A percentile compares a stretch with the other conserved stretches of the same genome.
These are phyloP conservation scores for Actinemys pallida DNA, from an alignment of 2,113 vertebrate genomes.

Conservation along the genomic window DNA sequence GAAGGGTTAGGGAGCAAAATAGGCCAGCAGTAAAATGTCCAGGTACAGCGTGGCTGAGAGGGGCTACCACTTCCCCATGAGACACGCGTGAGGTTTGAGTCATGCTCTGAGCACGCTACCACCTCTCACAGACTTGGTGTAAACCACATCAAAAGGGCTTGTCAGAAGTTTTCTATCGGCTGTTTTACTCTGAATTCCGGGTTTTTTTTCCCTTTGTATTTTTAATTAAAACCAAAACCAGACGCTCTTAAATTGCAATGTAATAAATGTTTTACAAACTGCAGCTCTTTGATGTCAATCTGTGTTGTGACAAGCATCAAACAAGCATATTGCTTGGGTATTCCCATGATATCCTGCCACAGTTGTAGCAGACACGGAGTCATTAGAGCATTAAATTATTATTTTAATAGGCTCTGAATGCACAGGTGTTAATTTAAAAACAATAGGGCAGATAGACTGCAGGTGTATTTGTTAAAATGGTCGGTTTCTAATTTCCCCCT, in stretches of 20 bases:
- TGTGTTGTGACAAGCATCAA: slow-evolving; percentile 17
- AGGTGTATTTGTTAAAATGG: slow-evolving; percentile 35
- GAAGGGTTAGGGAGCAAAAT: fast-evolving
- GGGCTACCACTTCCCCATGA: background rate
- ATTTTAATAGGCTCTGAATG: slow-evolving; percentile 70
- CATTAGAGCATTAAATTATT: slow-evolving; percentile 67
- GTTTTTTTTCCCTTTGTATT: slow-evolving; percentile 2
- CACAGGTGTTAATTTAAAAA: slow-evolving; percentile 67
- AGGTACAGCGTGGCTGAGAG: fast-evolving
- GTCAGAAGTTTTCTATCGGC: background rate
- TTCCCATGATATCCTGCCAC: slow-evolving; percentile 28
- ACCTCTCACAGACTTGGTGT: background rate
- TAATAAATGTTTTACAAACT: slow-evolving; percentile 33
- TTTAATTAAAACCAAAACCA: slow-evolving; percentile 57
- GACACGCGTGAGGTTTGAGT: background rate
- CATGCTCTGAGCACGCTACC: background rate
- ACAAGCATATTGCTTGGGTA: slow-evolving; percentile 42
- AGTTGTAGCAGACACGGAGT: background rate
- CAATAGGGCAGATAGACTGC: slow-evolving; percentile 20
- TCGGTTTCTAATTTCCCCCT: background rate
- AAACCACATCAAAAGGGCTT: background rate
- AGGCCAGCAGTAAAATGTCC: fast-evolving
- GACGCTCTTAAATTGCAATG: slow-evolving; percentile 24
- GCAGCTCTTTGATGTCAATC: slow-evolving; percentile 7
- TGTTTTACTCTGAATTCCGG: background rate